These are phyloP conservation scores for Microtus ochrogaster DNA, from an alignment of 2,113 vertebrate genomes.

Conservation along the genomic window DNA sequence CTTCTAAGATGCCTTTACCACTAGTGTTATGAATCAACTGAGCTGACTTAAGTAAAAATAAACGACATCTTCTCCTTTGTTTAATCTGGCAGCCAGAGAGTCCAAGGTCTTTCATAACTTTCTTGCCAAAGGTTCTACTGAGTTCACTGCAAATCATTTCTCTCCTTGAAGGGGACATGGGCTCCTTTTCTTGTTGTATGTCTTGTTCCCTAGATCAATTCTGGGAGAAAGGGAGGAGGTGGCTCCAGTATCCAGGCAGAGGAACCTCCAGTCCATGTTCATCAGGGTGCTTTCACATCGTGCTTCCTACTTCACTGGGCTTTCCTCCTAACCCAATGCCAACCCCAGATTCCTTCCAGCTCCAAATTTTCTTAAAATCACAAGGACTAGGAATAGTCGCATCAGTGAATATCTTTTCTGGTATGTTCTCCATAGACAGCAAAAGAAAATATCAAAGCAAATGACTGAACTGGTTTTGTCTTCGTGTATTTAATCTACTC, in stretches of 20 bases:
- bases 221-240: neutral
- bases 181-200: constrained; percentile 9
- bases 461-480: neutral
- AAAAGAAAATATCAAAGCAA: neutral
- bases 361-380: neutral
- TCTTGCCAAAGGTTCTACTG: constrained; percentile 64
- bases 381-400: neutral
- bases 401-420: neutral
- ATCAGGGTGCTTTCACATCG: neutral
- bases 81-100: constrained; percentile 75
- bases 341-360: neutral
- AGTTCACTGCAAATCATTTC: constrained; percentile 63
- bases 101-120: constrained; percentile 64
- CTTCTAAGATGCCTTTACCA: constrained; percentile 74
- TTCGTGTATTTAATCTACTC: neutral
- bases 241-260: too few relatives aligned
- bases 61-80: constrained; percentile 76
- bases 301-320: neutral
- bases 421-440: neutral
- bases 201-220: neutral
- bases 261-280: neutral
- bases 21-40: constrained; percentile 78
- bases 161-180: constrained; percentile 33
- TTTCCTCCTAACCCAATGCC: neutral
- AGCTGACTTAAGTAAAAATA: constrained; percentile 81